These are phyloP conservation scores for Phylloscopus trochilus DNA, from an alignment of 2,113 vertebrate species.

Conservation along the genomic window DNA sequence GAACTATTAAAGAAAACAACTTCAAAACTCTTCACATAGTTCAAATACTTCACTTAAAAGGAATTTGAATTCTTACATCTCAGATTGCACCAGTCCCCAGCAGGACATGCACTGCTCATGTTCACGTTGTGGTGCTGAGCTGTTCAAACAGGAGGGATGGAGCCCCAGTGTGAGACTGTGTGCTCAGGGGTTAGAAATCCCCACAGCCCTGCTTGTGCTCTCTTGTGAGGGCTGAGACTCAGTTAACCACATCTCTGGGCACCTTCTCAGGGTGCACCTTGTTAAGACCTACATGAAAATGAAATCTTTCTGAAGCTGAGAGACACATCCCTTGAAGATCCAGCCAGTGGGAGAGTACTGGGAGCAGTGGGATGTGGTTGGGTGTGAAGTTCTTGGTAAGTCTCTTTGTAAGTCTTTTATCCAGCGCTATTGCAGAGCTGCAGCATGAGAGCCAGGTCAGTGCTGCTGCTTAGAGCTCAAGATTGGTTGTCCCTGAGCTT, in stretches of 20 bases:
- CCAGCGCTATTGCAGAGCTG: neutral
- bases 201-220: neutral
- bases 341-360: neutral
- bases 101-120: neutral
- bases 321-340: neutral
- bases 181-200: neutral
- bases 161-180: neutral
- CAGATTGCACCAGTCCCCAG: constrained; percentile 50
- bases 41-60: constrained; percentile 61
- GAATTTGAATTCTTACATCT: constrained; percentile 58
- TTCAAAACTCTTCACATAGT: constrained; percentile 53
- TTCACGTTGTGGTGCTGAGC: neutral
- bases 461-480: neutral
- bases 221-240: neutral
- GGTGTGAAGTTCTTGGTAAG: neutral
- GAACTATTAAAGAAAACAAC: constrained; percentile 42
- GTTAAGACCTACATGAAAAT: neutral
- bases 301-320: neutral
- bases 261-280: neutral
- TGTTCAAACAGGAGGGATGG: neutral
- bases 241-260: neutral
- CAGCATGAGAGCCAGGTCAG: neutral
- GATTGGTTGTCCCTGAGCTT: neutral
- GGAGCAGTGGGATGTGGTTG: neutral
- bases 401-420: neutral